phyloP scores from a whole-genome alignment of 2,888 invertebrate genomes.

The Oeneis ivallda region DNA sequence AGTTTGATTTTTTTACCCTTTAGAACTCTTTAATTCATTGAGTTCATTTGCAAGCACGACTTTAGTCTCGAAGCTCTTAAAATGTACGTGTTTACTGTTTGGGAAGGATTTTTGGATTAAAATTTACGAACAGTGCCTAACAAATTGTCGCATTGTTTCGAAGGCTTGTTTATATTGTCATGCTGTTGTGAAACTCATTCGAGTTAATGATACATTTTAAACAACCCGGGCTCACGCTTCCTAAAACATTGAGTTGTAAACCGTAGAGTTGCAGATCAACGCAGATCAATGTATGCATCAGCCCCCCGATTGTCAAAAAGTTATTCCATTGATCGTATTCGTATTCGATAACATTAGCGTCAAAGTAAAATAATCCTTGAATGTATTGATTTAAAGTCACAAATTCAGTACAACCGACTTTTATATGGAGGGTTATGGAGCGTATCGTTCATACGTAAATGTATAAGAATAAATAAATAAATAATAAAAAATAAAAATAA shows the following conservation, averaged over 20 bases:
- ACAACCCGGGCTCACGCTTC: conserved; percentile 15
- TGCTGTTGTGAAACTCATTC: conserved; percentile 12
- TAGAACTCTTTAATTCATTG: background rate
- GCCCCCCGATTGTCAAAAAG: too few species aligned
- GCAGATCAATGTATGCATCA: too few species aligned
- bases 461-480: too few species aligned
- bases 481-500: too few species aligned
- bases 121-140: background rate
- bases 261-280: background rate
- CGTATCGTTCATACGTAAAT: too few species aligned
- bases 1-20: too few species aligned
- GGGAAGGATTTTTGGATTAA: background rate
- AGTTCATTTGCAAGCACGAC: background rate
- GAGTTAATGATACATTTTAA: conserved; percentile 19
- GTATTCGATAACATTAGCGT: too few species aligned
- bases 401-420: too few species aligned
- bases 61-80: background rate
- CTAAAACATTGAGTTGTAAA: conserved; percentile 7
- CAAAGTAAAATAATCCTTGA: too few species aligned
- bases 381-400: too few species aligned
- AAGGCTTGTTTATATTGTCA: conserved; percentile 10
- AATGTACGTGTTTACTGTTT: background rate
- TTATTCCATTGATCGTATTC: too few species aligned
- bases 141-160: conserved; percentile 11
- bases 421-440: too few species aligned